Base-by-base conservation (phyloP, 1,140 invertebrate species). In the Diachasmimorpha longicaudata region DNA sequence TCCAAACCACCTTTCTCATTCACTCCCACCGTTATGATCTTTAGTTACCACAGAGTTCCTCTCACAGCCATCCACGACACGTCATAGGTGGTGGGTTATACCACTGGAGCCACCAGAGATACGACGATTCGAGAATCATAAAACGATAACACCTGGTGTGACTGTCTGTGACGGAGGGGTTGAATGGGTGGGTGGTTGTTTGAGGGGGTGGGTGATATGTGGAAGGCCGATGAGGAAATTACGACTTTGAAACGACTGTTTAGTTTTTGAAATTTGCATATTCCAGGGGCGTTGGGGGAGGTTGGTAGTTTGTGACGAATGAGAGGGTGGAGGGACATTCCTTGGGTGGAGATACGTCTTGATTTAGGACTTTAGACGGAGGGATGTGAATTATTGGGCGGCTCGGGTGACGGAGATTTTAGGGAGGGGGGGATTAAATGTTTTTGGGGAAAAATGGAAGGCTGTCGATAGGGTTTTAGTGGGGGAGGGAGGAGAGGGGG, bases 51-150 rank as follows among this genome's bases (percentile, higher is more conserved):
- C 23, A 63, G 19, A 63, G 21, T 63, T 14, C 58, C 58, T 23
- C 23, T 63, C 19, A 23, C 19, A 63, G 19, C 48, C 67, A 75
- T 70, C 52, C 37, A 68, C 39, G 74, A 74, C 73, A 74, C 73
- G 19, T 66, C 46, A 69, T 74, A 74, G 31, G 31, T 58, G 31
- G 31, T 58, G 14, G 23, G 13, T 25, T 63, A 25, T 63, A 63
- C 58, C 21, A 25, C 58, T 63, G 21, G 4, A 63, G 1, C n/a
- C 16, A 31, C 16, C 21, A 42, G 25, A 23, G 44, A 67, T 46
- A 74, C 8, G 13, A 21, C 44, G 19, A 23, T 31, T 42, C 16
- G 8, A 68, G 58, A 42, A 19, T 63, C 44, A 68, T 74, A 74
- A 74, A 74, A 21, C 13, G 58, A 44, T 39, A 63, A 73, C 55